These are phyloP conservation scores for Lucifuga dentata DNA, from an alignment of 2,113 vertebrate species.

Conservation along the genomic window DNA sequence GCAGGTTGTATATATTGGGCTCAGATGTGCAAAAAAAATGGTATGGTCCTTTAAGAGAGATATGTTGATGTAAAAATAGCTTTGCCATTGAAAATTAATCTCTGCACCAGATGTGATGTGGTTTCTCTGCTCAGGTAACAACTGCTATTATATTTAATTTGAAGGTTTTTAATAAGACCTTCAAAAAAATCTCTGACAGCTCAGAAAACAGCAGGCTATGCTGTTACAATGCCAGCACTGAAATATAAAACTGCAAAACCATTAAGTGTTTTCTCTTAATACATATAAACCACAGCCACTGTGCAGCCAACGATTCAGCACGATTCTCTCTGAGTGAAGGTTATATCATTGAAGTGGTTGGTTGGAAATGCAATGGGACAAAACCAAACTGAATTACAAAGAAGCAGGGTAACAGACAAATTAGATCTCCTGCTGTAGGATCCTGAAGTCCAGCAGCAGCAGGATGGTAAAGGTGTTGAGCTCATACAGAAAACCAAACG, in stretches of 20 bases:
- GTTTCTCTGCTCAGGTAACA: conserved; percentile 64
- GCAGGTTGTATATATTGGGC: too few relatives aligned
- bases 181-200: conserved; percentile 66
- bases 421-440: not conserved
- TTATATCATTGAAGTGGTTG: not conserved
- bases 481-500: conserved; percentile 14
- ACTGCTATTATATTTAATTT: conserved; percentile 65
- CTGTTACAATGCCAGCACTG: conserved; percentile 26
- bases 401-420: not conserved
- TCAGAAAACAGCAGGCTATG: conserved; percentile 37
- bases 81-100: conserved; percentile 50
- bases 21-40: too few relatives aligned
- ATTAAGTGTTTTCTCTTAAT: conserved; percentile 30
- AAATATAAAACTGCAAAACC: conserved; percentile 35
- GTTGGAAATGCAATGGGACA: conserved; percentile 6
- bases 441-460: not conserved
- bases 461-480: conserved; percentile 40
- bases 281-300: not conserved
- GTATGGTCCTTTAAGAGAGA: too few relatives aligned
- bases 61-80: conserved; percentile 51
- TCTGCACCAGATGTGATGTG: conserved; percentile 53
- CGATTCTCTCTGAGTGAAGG: not conserved
- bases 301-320: not conserved
- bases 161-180: conserved; percentile 62
- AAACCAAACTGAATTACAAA: not conserved